Conservation (phyloP, 2,888 invertebrate species). For the Megamerina dolium region DNA sequence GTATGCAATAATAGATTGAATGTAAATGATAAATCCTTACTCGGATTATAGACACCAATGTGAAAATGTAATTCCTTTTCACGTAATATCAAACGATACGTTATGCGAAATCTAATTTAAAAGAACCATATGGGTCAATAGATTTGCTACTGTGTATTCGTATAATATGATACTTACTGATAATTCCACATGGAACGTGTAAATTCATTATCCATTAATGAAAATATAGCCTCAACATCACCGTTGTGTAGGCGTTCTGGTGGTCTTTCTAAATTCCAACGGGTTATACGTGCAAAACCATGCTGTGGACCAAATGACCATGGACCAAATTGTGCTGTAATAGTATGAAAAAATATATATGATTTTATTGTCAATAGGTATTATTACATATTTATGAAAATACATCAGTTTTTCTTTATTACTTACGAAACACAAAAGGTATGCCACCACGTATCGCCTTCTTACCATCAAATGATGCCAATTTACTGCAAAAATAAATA, state of each 20-base stretch:
- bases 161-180: slow-evolving; percentile 59
- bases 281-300: slow-evolving; percentile 88
- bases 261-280: slow-evolving; percentile 85
- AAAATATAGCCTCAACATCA: slow-evolving; percentile 87
- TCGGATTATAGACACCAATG: slow-evolving; percentile 89
- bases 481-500: slow-evolving; percentile 63
- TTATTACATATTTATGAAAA: not conserved
- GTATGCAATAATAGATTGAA: slow-evolving; percentile 92
- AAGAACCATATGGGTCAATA: not conserved
- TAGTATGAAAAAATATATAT: slow-evolving; percentile 1
- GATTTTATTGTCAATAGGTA: too few relatives aligned
- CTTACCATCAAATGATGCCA: slow-evolving; percentile 93
- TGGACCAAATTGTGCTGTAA: slow-evolving; percentile 84
- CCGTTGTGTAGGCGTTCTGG: slow-evolving; percentile 84
- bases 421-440: slow-evolving; percentile 96
- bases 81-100: slow-evolving; percentile 84
- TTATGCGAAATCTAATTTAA: slow-evolving; percentile 85
- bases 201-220: slow-evolving; percentile 86
- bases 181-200: slow-evolving; percentile 93
- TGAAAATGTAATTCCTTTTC: slow-evolving; percentile 90
- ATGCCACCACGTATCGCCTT: slow-evolving; percentile 94
- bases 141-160: not conserved
- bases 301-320: slow-evolving; percentile 95
- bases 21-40: slow-evolving; percentile 82
- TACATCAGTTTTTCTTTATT: slow-evolving; percentile 16